Conservation (phyloP, 2,888 invertebrate genomes). For the Mamestra brassicae region DNA sequence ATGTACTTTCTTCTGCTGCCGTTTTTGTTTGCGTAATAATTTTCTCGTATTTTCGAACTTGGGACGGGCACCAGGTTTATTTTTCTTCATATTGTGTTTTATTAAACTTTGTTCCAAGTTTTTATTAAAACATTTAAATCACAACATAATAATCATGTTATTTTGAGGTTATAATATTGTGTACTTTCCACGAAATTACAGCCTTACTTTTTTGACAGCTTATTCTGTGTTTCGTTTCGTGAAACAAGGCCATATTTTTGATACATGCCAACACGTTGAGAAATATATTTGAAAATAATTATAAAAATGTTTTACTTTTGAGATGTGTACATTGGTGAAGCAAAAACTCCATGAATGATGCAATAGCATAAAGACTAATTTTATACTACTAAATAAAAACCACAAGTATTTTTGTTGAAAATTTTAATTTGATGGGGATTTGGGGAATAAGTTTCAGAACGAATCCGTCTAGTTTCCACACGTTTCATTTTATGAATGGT, state of each 20-base stretch:
- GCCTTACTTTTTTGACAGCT: neutral
- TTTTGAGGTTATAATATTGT: constrained; percentile 63
- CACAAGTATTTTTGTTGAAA: neutral
- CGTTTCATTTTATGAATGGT: constrained; percentile 21
- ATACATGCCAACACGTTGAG: neutral
- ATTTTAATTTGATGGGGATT: neutral
- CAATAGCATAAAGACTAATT: too few species aligned
- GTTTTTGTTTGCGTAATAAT: constrained; percentile 93
- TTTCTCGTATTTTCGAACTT: constrained; percentile 90
- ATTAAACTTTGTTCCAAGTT: neutral
- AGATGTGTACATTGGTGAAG: neutral
- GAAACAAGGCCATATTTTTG: constrained; percentile 5
- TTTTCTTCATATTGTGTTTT: constrained; percentile 78
- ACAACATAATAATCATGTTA: neutral
- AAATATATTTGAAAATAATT: neutral
- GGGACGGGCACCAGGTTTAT: constrained; percentile 71
- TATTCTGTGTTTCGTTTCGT: constrained; percentile 1
- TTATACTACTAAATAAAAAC: neutral
- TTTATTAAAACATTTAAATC: neutral
- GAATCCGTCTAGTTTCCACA: neutral
- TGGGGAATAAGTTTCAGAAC: constrained; percentile 37
- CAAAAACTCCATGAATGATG: neutral
- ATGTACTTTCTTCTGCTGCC: constrained; percentile 92
- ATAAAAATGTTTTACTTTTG: neutral
- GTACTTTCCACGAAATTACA: constrained; percentile 10